phyloP scores from a whole-genome alignment of 2,888 invertebrate genomes.

The Griposia aprilina region DNA sequence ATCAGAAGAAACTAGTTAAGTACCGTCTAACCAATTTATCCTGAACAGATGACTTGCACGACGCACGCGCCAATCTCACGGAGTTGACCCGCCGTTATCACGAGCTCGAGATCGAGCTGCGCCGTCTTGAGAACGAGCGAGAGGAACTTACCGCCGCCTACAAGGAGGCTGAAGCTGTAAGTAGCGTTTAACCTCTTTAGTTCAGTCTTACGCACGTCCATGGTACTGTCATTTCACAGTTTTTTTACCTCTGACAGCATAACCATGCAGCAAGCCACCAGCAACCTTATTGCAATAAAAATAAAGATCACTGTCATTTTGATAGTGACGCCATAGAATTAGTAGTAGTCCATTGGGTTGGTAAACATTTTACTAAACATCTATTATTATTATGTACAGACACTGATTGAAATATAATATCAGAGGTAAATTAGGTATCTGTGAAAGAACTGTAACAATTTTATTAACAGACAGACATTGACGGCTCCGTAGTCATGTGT shows the following conservation, averaged over 20 bases:
- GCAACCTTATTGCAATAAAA: not conserved
- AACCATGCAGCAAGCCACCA: not conserved
- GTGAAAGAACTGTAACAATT: not conserved
- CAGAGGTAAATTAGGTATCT: not conserved
- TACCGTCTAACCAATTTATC: conserved; percentile 14
- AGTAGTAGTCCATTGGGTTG: not conserved
- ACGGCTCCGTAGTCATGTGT: not conserved
- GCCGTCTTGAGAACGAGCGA: conserved; percentile 99
- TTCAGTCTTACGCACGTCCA: not conserved
- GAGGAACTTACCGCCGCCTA: conserved; percentile 99
- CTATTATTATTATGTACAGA: not conserved
- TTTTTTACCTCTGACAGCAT: not conserved
- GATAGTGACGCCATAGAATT: not conserved
- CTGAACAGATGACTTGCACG: conserved; percentile 96
- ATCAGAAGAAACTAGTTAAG: not conserved
- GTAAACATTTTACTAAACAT: not conserved
- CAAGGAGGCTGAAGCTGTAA: conserved; percentile 99
- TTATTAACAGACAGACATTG: not conserved
- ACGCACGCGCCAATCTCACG: conserved; percentile 97
- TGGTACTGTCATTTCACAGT: not conserved
- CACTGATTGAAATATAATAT: not conserved
- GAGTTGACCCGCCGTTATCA: conserved; percentile 99
- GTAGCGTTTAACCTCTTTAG: conserved; percentile 76
- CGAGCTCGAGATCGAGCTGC: conserved; percentile 99
- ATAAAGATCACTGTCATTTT: not conserved